Evolutionary conservation across 2,888 invertebrate species (phyloP).

Genomic region (Daptonema setosum): DNA sequence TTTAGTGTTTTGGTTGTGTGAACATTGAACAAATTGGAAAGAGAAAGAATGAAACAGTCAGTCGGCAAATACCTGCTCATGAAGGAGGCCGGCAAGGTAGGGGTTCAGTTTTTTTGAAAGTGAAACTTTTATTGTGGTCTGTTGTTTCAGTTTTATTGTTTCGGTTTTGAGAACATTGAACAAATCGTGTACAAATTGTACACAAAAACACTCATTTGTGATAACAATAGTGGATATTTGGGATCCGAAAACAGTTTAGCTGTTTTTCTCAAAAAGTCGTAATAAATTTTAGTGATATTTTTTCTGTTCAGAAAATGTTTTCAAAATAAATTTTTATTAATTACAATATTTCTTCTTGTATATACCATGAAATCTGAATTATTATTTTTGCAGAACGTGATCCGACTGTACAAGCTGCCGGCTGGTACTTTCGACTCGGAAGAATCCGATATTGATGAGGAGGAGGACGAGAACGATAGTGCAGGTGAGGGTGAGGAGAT

Average conservation of each 20-base stretch:
- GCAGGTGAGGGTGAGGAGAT: too few relatives aligned
- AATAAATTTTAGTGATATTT: too few relatives aligned
- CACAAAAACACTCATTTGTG: too few relatives aligned
- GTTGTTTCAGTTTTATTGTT: background rate
- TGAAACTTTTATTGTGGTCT: too few relatives aligned
- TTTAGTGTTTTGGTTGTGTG: background rate
- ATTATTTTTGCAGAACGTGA: constrained; percentile 47
- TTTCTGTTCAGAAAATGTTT: too few relatives aligned
- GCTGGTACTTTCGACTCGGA: constrained; percentile 95
- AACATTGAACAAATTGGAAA: background rate
- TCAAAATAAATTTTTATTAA: too few relatives aligned
- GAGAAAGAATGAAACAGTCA: constrained; percentile 71
- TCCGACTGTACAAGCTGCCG: constrained; percentile 88
- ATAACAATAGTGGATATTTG: too few relatives aligned
- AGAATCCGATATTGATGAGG: constrained; percentile 67
- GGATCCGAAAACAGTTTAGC: too few relatives aligned
- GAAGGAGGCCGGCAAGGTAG: constrained; percentile 86
- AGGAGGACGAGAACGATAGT: constrained; percentile 31
- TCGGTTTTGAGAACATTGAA: background rate
- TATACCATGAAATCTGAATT: background rate
- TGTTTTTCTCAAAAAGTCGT: too few relatives aligned
- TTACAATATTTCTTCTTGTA: too few relatives aligned
- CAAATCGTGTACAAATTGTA: too few relatives aligned
- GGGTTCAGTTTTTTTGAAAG: background rate
- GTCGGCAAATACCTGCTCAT: constrained; percentile 83